phyloP scores from a whole-genome alignment of 1,140 invertebrate species.

The Antheraea pernyi region DNA sequence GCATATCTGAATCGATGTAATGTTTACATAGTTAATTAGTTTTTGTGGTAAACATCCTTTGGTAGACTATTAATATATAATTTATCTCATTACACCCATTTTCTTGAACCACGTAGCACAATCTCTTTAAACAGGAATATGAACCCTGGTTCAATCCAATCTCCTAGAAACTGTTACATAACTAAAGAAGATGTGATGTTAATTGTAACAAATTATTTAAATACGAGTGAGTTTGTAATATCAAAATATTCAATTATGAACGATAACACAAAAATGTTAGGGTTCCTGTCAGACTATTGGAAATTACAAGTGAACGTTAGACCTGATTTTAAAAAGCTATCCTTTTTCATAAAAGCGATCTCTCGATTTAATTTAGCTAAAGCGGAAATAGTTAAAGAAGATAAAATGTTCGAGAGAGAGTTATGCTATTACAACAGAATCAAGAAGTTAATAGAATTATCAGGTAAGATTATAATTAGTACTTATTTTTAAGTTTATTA shows the following conservation, averaged over 20 bases:
- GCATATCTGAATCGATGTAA: not conserved
- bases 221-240: slow-evolving; percentile 24
- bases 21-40: not conserved
- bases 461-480: slow-evolving; percentile 33
- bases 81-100: not conserved
- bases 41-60: not conserved
- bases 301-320: slow-evolving; percentile 47
- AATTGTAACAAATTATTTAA: slow-evolving; percentile 40
- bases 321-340: slow-evolving; percentile 27
- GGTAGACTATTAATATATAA: not conserved
- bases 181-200: slow-evolving; percentile 43
- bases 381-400: slow-evolving; percentile 54
- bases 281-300: slow-evolving; percentile 63
- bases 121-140: not conserved
- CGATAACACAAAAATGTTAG: slow-evolving; percentile 64
- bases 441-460: slow-evolving; percentile 36
- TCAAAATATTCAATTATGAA: slow-evolving; percentile 39
- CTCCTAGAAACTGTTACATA: slow-evolving; percentile 47
- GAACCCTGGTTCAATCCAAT: not conserved
- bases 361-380: slow-evolving; percentile 55
- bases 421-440: slow-evolving; percentile 50
- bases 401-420: slow-evolving; percentile 59
- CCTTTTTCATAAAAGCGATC: slow-evolving; percentile 64
- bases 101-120: not conserved
- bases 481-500: too few relatives aligned